Evolutionary conservation across 2,888 invertebrate genomes (phyloP).

Genomic region (Lasioglossum zephyrum): DNA sequence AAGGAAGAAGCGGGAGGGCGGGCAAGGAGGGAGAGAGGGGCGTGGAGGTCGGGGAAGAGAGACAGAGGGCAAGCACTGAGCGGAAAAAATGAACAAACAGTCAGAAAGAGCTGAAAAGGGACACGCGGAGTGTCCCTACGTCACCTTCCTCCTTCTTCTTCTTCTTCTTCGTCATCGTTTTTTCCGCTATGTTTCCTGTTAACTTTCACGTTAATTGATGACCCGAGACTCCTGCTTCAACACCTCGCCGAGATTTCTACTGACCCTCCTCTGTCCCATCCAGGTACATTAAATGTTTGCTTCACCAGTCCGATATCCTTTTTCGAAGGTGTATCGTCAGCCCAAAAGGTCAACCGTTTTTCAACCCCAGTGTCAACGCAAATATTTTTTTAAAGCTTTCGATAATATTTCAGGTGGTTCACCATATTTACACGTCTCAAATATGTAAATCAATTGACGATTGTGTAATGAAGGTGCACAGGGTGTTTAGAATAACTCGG

Average conservation of each 20-base stretch:
- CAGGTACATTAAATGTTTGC: background rate
- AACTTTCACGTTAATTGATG: conserved; percentile 52
- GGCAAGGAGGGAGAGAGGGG: conserved; percentile 57
- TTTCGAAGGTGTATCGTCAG: background rate
- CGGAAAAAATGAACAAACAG: conserved; percentile 75
- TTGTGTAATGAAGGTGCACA: no score
- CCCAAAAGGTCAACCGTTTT: background rate
- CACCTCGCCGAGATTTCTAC: background rate
- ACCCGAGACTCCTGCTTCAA: conserved; percentile 36
- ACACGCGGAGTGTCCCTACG: conserved; percentile 32
- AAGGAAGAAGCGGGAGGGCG: conserved; percentile 78
- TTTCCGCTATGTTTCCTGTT: conserved; percentile 13
- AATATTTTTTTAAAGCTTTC: background rate
- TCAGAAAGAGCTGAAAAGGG: conserved; percentile 59
- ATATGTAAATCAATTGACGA: no score
- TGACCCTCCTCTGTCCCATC: no score
- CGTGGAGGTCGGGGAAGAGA: conserved; percentile 56
- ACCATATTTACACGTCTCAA: no score
- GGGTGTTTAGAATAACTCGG: no score
- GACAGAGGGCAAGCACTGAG: conserved; percentile 67
- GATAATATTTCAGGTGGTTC: no score
- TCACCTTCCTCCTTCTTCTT: conserved; percentile 11
- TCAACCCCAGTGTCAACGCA: background rate
- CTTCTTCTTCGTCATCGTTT: background rate
- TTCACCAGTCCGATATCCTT: no score